Evolutionary conservation across 2,888 invertebrate genomes (phyloP), one percentile per base, ranked within the genome.

Genomic region (Sarcophaga caerulescens): DNA sequence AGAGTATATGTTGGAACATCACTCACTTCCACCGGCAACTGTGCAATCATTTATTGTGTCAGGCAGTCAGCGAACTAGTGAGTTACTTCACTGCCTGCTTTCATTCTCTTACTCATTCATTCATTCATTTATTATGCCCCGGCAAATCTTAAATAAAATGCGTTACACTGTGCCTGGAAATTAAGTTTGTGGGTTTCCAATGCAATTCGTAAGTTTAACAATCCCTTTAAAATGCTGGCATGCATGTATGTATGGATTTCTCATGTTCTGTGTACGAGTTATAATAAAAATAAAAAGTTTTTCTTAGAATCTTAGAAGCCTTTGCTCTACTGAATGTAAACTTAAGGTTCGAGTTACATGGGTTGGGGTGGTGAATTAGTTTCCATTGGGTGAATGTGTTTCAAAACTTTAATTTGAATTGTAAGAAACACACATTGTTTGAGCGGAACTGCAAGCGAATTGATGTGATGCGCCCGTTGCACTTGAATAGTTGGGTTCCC

Each of bases 351-450:
- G 35, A 35, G 10, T 35, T 10, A 35, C 35, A 35, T 35, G 35
- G 35, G 35, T 8, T 8, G 35, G 3, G 35, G 35, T 35, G 35
- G 2, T 35, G 35, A 23, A 35, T 73, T 73, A 60, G 71, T 59
- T 73, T 57, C 25, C 71, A 25, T 73, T 73, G 81, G 76, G 81
- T 84, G 76, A 86, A 85, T 88, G 81, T 88, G 76, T 86, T 85
- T 74, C 79, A 85, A 57, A 88, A 88, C 76, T 90, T 90, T 89
- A 89, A 90, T 89, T 91, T 89, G 89, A 91, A 89, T 89, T 89
- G 90, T 89, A 89, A 89, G 88, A 89, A 88, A 87, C 78, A 87
- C 85, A 87, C 80, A 81, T 87, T 84, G 85, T 85, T 87, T 70
- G 70, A 84, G 82, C 82, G 77, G 65, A 85, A 85, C 79, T 23